Percentiles rank a stretch among this genome's conserved stretches.
Conservation (phyloP, 92 coral and sea anemone species). For the Heteractis magnifica region DNA sequence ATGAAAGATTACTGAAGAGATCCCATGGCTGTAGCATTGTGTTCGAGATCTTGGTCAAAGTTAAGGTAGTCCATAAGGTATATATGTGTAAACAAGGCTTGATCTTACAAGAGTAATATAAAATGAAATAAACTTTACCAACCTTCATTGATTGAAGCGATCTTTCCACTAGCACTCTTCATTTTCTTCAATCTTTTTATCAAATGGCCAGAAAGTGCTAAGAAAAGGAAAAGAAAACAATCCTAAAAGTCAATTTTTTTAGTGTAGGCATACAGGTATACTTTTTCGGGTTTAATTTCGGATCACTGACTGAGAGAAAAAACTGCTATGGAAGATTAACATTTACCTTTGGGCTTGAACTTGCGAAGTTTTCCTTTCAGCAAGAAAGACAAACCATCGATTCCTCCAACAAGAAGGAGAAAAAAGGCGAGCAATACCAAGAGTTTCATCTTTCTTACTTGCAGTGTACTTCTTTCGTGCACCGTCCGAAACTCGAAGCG, state of each 20-base stretch:
- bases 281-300: too few species aligned
- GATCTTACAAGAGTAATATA: not conserved
- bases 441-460: not conserved
- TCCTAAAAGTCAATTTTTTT: too few species aligned
- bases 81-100: too few species aligned
- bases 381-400: not conserved
- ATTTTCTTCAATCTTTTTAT: not conserved
- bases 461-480: not conserved
- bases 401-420: not conserved
- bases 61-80: not conserved
- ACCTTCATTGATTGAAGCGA: not conserved
- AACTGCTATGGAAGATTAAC: not conserved
- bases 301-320: too few species aligned
- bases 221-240: not conserved
- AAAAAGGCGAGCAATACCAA: not conserved
- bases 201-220: not conserved
- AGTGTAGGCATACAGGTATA: too few species aligned
- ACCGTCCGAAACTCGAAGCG: not conserved
- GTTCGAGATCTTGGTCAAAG: not conserved
- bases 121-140: too few species aligned
- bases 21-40: not conserved
- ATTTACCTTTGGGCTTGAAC: not conserved
- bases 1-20: too few species aligned
- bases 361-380: not conserved
- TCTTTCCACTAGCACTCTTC: slow-evolving; percentile 17